Evolutionary conservation across 1,140 invertebrate genomes (phyloP), one percentile per base, ranked within the genome.

Genomic region (Calycopis cecrops): DNA sequence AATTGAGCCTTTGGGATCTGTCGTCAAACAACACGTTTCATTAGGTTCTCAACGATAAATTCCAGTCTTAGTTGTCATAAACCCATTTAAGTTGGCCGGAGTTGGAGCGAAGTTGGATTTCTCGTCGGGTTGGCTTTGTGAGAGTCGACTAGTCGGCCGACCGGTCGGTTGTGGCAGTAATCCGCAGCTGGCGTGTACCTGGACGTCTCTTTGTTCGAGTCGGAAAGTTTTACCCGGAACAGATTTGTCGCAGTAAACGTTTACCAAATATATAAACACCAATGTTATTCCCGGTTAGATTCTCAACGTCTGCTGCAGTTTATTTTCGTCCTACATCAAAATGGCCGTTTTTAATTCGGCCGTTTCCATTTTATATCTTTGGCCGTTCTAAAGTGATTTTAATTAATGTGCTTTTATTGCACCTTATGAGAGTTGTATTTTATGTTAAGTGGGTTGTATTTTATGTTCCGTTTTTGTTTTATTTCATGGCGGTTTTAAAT

Each of bases 171-270:
- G 69, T 67, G 60, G 59, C 60, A 62, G 68, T 81, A 81, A 79
- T 78, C 76, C 71, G 68, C 78, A 79, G 76, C 75, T 75, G 81
- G 60, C 79, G 71, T 73, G 55, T 85, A 80, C 79, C 81, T 83
- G 74, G 57, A 55, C 64, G 66, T 69, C 64, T 79, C 80, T 84
- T 83, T 80, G 81, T 79, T 73, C 71, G 66, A 67, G 67, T 73
- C n/a, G 75, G 74, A 80, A 83, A 76, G 70, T 79, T 83, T 76
- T 58, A 65, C 60, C 48, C 57, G 57, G 54, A 71, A 70, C 65
- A 66, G 74, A 81, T 81, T 83, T 77, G 76, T 82, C 72, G 66
- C 69, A 63, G 57, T 69, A 59, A 70, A 70, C 60, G 60, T 51
- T 70, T 55, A 42, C 63, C 63, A 68, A 68, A 68, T 68, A 65